Evolutionary conservation across 2,888 invertebrate genomes (phyloP).

Genomic region (Mermis nigrescens): DNA sequence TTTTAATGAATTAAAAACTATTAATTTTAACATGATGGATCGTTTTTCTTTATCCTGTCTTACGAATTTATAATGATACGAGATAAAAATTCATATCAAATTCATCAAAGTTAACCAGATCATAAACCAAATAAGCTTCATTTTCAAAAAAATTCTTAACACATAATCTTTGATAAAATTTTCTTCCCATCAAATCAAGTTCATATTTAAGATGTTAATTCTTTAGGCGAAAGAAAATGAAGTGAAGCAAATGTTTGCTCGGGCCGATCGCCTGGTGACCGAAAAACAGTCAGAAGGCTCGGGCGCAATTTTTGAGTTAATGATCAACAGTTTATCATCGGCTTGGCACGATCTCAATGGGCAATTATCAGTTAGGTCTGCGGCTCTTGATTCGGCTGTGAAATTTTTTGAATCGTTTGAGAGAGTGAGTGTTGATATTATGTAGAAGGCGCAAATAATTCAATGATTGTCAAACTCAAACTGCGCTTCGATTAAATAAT

Average conservation of each 20-base stretch:
- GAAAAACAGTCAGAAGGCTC: constrained; percentile 44
- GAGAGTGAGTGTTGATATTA: constrained; percentile 21
- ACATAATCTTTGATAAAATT: no score
- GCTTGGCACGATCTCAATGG: constrained; percentile 62
- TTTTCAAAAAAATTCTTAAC: no score
- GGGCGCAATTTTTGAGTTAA: constrained; percentile 58
- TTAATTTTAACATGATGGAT: no score
- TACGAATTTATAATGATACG: no score
- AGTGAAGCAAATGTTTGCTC: constrained; percentile 61
- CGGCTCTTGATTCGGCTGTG: constrained; percentile 55
- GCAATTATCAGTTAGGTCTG: constrained; percentile 54
- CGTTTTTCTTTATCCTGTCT: no score
- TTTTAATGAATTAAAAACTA: no score
- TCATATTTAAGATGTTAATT: no score
- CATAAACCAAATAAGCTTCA: no score
- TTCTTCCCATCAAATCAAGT: no score
- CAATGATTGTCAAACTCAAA: not conserved
- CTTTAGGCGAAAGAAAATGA: constrained; percentile 71
- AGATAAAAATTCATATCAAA: no score
- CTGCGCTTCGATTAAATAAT: not conserved
- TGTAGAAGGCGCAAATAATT: no score
- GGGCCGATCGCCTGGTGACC: constrained; percentile 63
- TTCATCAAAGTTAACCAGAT: no score
- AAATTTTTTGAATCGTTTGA: constrained; percentile 46
- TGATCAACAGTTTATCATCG: constrained; percentile 49